These are phyloP conservation scores for Sciurus niger DNA, from an alignment of 2,113 vertebrate species.

Conservation along the genomic window DNA sequence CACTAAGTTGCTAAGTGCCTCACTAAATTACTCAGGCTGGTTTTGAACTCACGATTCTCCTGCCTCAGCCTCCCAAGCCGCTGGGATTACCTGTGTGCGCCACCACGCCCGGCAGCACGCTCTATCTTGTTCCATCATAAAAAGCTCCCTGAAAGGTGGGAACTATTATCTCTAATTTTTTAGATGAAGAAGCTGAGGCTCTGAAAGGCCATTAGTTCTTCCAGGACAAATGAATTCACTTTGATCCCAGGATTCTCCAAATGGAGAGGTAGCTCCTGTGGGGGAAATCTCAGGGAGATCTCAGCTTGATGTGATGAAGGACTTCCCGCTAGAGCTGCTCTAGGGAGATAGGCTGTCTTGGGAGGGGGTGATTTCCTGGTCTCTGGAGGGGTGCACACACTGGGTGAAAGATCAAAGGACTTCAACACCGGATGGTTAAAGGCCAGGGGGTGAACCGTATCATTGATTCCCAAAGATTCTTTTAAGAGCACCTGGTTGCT, in stretches of 20 bases:
- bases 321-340: background rate
- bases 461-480: conserved; percentile 53
- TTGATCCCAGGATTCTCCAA: conserved; percentile 39
- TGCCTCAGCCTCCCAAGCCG: too few species aligned
- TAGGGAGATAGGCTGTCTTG: background rate
- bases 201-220: background rate
- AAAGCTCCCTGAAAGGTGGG: background rate
- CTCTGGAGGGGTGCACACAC: background rate
- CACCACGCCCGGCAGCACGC: too few species aligned
- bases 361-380: conserved; percentile 40
- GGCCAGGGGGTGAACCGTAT: background rate
- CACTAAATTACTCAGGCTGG: too few species aligned
- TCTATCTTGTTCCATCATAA: background rate
- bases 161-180: background rate
- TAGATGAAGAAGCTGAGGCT: conserved; percentile 33
- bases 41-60: too few species aligned
- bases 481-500: conserved; percentile 35
- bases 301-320: background rate
- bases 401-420: conserved; percentile 70
- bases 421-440: background rate
- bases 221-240: background rate
- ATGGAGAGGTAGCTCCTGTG: background rate
- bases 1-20: too few species aligned
- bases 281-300: conserved; percentile 4
- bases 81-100: too few species aligned